Conservation (phyloP, 2,113 vertebrate species). For the Delphinus delphis region DNA sequence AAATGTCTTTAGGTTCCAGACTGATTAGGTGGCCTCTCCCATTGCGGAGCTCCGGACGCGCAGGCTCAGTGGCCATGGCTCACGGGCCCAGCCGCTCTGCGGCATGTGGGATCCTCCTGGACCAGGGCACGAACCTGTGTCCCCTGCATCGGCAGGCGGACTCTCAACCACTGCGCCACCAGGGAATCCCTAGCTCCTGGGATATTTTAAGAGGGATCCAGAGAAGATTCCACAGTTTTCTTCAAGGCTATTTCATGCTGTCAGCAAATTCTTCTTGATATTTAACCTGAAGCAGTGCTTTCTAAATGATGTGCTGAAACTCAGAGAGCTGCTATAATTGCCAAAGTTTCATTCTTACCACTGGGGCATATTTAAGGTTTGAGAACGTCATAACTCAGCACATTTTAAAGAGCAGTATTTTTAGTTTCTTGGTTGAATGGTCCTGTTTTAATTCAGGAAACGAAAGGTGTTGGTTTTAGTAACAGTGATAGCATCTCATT, state of each 20-base stretch:
- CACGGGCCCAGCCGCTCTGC: too few relatives aligned
- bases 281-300: neutral
- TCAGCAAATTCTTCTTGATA: constrained; percentile 25
- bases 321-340: neutral
- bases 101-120: too few relatives aligned
- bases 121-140: too few relatives aligned
- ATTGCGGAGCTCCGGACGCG: too few relatives aligned
- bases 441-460: constrained; percentile 39
- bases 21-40: neutral
- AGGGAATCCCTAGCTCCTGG: neutral
- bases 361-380: neutral
- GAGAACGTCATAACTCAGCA: constrained; percentile 1
- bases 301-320: neutral
- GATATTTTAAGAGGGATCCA: constrained; percentile 24
- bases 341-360: neutral
- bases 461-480: neutral
- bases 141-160: too few relatives aligned
- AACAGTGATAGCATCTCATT: neutral
- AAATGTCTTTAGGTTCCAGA: neutral
- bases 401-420: constrained; percentile 31
- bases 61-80: too few relatives aligned
- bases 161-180: too few relatives aligned
- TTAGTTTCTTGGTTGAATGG: neutral
- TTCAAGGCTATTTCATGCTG: neutral
- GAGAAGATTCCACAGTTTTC: neutral